Evolutionary conservation across 2,797 vertebrate genomes (phyloP).

Genomic region (Manis javanica): DNA sequence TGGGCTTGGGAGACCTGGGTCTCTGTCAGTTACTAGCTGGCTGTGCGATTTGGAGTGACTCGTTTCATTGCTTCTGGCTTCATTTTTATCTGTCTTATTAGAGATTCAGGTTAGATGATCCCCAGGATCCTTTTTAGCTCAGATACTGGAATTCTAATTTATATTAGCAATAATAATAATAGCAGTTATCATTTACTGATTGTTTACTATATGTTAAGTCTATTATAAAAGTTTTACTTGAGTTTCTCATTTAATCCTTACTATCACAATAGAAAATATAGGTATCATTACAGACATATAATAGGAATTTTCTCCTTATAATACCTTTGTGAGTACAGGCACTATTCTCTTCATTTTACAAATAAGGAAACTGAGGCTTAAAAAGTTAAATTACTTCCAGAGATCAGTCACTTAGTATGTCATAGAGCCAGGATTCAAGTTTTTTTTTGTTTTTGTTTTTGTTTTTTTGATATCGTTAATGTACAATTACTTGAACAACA

Average conservation of each 20-base stretch:
- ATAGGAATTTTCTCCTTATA: not conserved
- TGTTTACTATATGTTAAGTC: not conserved
- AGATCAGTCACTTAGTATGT: slow-evolving; percentile 13
- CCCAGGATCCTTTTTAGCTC: slow-evolving; percentile 23
- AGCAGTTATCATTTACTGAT: not conserved
- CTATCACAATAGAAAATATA: not conserved
- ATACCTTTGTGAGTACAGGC: not conserved
- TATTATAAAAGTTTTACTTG: slow-evolving; percentile 36
- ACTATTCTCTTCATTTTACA: slow-evolving; percentile 39
- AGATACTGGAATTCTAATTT: slow-evolving; percentile 55
- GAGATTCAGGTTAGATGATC: slow-evolving; percentile 12
- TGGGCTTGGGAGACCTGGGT: not conserved
- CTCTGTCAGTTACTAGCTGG: slow-evolving; percentile 19
- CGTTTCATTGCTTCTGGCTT: slow-evolving; percentile 29
- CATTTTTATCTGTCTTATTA: not conserved
- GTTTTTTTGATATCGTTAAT: too few species aligned
- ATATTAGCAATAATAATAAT: slow-evolving; percentile 45
- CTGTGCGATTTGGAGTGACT: not conserved
- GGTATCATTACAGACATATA: not conserved
- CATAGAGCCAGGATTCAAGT: not conserved
- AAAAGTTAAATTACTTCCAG: slow-evolving; percentile 32
- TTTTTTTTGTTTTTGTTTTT: not conserved
- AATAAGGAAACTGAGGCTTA: slow-evolving; percentile 19
- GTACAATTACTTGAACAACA: too few species aligned
- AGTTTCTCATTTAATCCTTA: slow-evolving; percentile 47